phyloP scores from a whole-genome alignment of 1,140 invertebrate genomes.

The Lasioglossum baleicum region DNA sequence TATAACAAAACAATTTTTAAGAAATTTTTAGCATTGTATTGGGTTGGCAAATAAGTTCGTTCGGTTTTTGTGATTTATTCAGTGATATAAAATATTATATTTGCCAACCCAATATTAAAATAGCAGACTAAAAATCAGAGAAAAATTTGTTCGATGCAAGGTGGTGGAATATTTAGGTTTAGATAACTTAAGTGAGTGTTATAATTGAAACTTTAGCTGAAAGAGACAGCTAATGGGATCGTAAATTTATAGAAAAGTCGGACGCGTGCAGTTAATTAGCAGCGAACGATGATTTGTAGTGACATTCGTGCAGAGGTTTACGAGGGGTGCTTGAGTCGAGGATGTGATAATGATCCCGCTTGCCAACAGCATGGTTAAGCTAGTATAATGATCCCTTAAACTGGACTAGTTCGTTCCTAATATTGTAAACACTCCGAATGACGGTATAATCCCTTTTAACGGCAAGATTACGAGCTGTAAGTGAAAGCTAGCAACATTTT shows the following conservation, averaged over 20 bases:
- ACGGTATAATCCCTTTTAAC: slow-evolving; percentile 41
- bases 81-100: no score
- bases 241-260: neutral
- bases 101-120: no score
- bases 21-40: no score
- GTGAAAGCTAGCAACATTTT: slow-evolving; percentile 1
- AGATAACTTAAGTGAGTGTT: no score
- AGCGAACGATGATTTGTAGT: slow-evolving; percentile 1
- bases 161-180: no score
- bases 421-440: slow-evolving; percentile 28
- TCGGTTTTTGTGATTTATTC: no score
- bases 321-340: neutral
- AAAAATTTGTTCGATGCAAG: no score
- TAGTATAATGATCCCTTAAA: slow-evolving; percentile 31
- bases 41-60: no score
- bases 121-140: no score
- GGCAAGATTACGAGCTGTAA: slow-evolving; percentile 41
- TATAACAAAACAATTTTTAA: no score
- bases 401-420: slow-evolving; percentile 27
- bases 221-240: neutral
- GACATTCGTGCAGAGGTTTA: neutral
- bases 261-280: slow-evolving; percentile 7
- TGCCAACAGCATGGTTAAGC: slow-evolving; percentile 13
- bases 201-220: neutral
- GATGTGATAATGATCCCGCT: slow-evolving; percentile 6